Evolutionary conservation across 2,113 vertebrate species (phyloP).

Genomic region (Lycocorax pyrrhopterus): DNA sequence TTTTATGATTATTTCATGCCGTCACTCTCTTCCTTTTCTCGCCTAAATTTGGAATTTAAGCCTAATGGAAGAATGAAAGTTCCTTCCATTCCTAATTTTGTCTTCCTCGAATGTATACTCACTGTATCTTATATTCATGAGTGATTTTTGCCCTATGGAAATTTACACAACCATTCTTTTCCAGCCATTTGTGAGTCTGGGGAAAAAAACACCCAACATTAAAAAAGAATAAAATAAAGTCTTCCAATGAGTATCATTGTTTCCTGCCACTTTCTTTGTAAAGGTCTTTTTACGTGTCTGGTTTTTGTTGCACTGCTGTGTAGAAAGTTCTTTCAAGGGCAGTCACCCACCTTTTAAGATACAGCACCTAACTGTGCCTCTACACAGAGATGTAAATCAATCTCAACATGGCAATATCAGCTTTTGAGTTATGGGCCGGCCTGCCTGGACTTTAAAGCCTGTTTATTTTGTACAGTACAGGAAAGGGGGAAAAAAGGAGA

Average conservation of each 20-base stretch:
- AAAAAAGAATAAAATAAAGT: neutral
- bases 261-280: neutral
- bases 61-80: neutral
- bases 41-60: neutral
- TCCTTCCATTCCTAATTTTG: neutral
- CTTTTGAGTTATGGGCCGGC: neutral
- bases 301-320: neutral
- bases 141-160: neutral
- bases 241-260: neutral
- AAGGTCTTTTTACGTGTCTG: neutral
- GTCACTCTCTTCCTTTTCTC: neutral
- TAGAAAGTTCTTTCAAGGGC: neutral
- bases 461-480: neutral
- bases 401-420: neutral
- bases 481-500: neutral
- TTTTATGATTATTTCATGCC: neutral
- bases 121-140: neutral
- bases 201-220: accelerated
- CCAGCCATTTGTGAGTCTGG: neutral
- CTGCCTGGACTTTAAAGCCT: neutral
- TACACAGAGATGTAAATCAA: neutral
- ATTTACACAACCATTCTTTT: neutral
- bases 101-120: neutral
- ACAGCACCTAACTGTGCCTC: neutral
- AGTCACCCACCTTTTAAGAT: neutral